These are phyloP conservation scores for Chrysomallon squamiferum DNA, from an alignment of 1,140 invertebrate species.

Conservation along the genomic window DNA sequence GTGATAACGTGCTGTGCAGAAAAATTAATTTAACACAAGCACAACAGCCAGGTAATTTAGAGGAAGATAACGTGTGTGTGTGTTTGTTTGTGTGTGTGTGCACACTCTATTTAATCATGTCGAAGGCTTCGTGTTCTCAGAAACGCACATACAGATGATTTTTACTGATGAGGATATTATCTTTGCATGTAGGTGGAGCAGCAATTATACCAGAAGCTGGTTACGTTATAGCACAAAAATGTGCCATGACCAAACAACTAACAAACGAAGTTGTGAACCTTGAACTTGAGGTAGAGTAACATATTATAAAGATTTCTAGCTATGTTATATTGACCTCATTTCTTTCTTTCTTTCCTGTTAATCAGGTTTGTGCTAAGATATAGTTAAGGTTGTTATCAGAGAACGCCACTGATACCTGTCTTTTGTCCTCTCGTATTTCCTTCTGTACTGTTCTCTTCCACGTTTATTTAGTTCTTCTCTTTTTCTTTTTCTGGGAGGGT, in stretches of 20 bases:
- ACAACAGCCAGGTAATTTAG: conserved; percentile 17
- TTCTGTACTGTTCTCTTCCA: too few relatives aligned
- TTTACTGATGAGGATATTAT: neutral
- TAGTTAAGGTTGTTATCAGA: too few relatives aligned
- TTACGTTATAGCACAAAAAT: conserved; percentile 12
- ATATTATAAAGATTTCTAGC: neutral
- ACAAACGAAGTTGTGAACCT: conserved; percentile 16
- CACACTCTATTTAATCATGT: neutral
- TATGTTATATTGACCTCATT: too few relatives aligned
- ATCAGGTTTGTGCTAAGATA: too few relatives aligned
- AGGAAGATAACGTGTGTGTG: neutral
- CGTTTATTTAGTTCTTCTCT: too few relatives aligned
- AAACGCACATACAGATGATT: neutral
- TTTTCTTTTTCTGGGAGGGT: too few relatives aligned
- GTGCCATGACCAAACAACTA: conserved; percentile 8
- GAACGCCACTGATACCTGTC: too few relatives aligned
- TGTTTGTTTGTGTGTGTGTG: neutral
- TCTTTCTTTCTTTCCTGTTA: too few relatives aligned
- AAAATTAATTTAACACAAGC: conserved; percentile 31
- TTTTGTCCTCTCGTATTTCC: too few relatives aligned
- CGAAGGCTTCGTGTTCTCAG: too few relatives aligned
- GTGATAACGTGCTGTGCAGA: conserved; percentile 26
- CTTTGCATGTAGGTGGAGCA: conserved; percentile 16
- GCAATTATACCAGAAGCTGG: conserved; percentile 22
- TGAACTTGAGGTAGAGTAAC: conserved; percentile 25